A percentile compares a stretch with the other conserved stretches of the same genome.
phyloP scores from a whole-genome alignment of 2,113 vertebrate species.

The Tyto alba region DNA sequence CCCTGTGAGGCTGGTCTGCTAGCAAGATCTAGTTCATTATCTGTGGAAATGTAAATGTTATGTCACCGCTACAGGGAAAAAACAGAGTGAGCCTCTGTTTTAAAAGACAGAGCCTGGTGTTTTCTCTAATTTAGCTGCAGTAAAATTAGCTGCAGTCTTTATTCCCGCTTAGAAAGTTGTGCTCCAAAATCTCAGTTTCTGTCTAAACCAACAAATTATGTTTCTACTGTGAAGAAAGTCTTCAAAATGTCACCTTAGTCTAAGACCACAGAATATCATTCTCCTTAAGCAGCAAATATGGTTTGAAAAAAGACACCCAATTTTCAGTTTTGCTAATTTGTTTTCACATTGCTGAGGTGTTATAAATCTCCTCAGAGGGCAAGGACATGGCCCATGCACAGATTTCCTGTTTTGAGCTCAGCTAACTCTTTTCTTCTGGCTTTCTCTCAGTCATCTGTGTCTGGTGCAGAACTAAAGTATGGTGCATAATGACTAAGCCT shows the following conservation, averaged over 20 bases:
- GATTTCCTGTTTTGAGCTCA: not conserved
- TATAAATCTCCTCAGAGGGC: not conserved
- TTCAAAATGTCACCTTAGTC: not conserved
- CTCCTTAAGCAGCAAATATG: not conserved
- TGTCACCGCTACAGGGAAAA: not conserved
- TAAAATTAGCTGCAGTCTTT: not conserved
- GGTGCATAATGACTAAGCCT: not conserved
- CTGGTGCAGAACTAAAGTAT: not conserved
- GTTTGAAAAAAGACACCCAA: not conserved
- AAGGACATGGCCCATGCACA: not conserved
- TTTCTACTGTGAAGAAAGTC: not conserved
- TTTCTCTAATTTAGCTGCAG: not conserved
- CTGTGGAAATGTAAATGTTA: slow-evolving; percentile 18
- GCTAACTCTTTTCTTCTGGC: not conserved
- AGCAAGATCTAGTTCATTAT: slow-evolving; percentile 10
- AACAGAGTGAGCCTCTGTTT: not conserved
- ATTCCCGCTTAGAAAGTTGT: not conserved
- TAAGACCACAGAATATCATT: not conserved
- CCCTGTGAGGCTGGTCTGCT: not conserved
- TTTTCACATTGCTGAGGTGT: not conserved
- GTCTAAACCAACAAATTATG: not conserved
- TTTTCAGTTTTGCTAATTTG: not conserved
- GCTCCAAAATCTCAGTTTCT: not conserved
- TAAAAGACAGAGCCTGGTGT: not conserved
- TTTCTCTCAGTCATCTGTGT: not conserved